Evolutionary conservation across 2,797 vertebrate genomes (phyloP), one percentile per base, ranked within the genome.

Genomic region (Macropus fuliginosus): DNA sequence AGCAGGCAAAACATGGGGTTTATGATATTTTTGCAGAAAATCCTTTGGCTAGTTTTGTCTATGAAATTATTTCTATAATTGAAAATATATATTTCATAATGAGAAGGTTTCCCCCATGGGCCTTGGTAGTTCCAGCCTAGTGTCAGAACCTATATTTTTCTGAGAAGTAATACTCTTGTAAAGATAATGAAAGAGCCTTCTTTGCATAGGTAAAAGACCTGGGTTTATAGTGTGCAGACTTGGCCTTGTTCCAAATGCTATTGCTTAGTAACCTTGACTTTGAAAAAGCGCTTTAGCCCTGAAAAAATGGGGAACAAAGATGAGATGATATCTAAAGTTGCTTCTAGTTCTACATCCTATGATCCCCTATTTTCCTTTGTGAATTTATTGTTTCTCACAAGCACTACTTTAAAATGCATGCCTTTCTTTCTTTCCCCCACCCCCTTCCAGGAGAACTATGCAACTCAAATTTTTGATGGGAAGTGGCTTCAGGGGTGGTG

Each of bases 81-180:
- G 93, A 96, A 94, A 96, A 97, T 57, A 90, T 93, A 96, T 95
- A 97, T 93, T 94, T 97, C 54, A 96, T 96, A 97, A 96, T 97
- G 95, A 96, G 92, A 34, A 62, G 96, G 93, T 96, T 62, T 6
- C 5, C 5, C 93, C 56, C 59, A 94, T 94, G 95, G 96, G 56
- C 89, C 94, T 94, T 96, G 94, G 90, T 96, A 91, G 29, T 96
- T 96, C 56, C 95, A 96, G 94, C 92, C 95, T 91, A 96, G 74
- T 96, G 94, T 96, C 92, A 97, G 96, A 97, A 96, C 96, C 31
- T 62, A 62, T 4, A 34, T 62, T 62, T 62, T 62, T 62, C 29
- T 93, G 96, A 96, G 91, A 96, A 96, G 95, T 96, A 94, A 90
- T 90, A 91, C 95, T 95, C 95, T 92, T 14, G 87, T 52, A 94